phyloP scores from a whole-genome alignment of 2,888 invertebrate genomes.

The Steinernema scapterisci region DNA sequence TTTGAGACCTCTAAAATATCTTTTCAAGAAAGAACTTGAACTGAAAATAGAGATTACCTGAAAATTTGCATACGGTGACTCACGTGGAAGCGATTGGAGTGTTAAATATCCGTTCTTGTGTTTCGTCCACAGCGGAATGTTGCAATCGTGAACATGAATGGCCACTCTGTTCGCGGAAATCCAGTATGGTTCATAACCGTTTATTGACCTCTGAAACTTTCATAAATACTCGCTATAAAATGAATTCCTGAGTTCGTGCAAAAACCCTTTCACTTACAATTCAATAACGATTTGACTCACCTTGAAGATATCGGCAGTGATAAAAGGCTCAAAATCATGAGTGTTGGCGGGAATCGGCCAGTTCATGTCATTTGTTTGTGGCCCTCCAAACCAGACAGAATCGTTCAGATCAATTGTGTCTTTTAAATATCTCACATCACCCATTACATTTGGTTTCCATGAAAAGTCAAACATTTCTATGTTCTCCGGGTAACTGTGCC shows the following conservation, averaged over 20 bases:
- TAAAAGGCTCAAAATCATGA: background rate
- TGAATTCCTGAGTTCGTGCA: too few relatives aligned
- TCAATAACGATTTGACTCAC: background rate
- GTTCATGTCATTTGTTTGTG: background rate
- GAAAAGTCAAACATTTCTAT: background rate
- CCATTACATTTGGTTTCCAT: background rate
- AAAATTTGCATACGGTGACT: background rate
- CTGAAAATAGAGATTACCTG: too few relatives aligned
- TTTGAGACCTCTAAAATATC: background rate
- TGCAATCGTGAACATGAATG: background rate
- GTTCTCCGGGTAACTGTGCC: background rate
- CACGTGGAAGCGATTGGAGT: background rate
- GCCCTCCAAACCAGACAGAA: background rate
- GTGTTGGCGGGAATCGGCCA: background rate
- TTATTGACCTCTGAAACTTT: background rate
- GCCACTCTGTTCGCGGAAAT: background rate
- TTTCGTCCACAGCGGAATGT: background rate
- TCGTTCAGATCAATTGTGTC: constrained; percentile 1
- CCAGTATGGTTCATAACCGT: constrained; percentile 13
- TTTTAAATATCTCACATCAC: background rate
- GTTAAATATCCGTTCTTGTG: background rate
- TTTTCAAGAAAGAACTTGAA: too few relatives aligned
- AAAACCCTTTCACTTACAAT: background rate
- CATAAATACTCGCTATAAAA: too few relatives aligned
- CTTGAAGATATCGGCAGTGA: background rate